phyloP scores from a whole-genome alignment of 2,113 vertebrate genomes.

The Callipepla californica region DNA sequence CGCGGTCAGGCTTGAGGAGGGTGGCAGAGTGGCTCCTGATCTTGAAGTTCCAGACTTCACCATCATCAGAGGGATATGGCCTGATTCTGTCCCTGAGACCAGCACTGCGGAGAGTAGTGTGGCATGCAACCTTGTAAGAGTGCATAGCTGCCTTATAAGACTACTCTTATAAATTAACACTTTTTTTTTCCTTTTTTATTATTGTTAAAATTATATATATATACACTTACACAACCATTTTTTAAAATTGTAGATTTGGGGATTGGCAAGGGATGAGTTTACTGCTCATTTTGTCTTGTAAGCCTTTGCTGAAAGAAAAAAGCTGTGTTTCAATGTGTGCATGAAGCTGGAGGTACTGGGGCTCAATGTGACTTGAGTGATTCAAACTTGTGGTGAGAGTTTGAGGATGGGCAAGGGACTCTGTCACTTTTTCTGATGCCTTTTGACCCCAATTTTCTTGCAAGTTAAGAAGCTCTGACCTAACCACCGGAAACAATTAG shows the following conservation, averaged over 20 bases:
- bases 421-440: background rate
- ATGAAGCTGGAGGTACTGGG: background rate
- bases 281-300: background rate
- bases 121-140: rapidly evolving
- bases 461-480: background rate
- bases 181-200: background rate
- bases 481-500: background rate
- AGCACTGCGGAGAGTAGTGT: background rate
- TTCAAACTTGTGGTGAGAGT: background rate
- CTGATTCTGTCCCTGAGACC: background rate
- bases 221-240: background rate
- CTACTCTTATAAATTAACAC: rapidly evolving
- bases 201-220: no score
- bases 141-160: background rate
- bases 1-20: background rate
- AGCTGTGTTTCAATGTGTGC: rapidly evolving
- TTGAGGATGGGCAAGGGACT: background rate
- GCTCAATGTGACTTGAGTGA: background rate
- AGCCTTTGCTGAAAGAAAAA: background rate
- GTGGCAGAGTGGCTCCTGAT: background rate
- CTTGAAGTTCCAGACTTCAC: background rate
- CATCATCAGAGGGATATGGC: rapidly evolving
- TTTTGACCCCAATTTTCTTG: background rate
- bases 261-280: background rate
- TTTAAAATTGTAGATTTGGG: background rate